phyloP scores from a whole-genome alignment of 2,888 invertebrate species.

The Brachyptera risi region DNA sequence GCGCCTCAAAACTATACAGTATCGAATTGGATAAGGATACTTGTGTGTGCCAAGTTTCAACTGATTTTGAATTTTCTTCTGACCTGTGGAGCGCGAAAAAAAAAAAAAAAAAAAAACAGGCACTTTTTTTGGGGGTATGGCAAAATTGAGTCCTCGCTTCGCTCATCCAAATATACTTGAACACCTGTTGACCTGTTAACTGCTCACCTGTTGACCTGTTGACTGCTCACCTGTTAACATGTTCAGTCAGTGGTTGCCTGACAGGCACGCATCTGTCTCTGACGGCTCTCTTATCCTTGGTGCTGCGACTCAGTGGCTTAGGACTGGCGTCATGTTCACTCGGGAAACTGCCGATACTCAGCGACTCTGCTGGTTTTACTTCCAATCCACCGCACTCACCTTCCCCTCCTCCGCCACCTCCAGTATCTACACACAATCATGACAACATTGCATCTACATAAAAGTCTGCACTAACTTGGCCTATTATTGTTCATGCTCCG shows the following conservation, averaged over 20 bases:
- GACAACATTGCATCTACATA: background rate
- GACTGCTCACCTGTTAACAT: slow-evolving; percentile 32
- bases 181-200: too few species aligned
- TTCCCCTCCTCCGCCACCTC: slow-evolving; percentile 27
- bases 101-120: too few species aligned
- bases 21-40: too few species aligned
- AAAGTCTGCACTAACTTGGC: background rate
- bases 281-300: slow-evolving; percentile 46
- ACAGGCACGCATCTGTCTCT: slow-evolving; percentile 37
- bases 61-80: too few species aligned
- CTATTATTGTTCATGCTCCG: background rate
- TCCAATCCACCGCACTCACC: slow-evolving; percentile 32
- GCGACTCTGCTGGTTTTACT: slow-evolving; percentile 31
- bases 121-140: too few species aligned
- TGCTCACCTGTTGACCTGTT: background rate
- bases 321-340: slow-evolving; percentile 46
- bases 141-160: too few species aligned
- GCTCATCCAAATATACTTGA: too few species aligned
- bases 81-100: too few species aligned
- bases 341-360: slow-evolving; percentile 35
- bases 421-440: slow-evolving; percentile 24
- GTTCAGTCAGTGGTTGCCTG: slow-evolving; percentile 33
- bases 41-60: too few species aligned
- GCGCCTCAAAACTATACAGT: too few species aligned
- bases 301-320: slow-evolving; percentile 43